Base-by-base conservation (phyloP, 2,113 vertebrate genomes). In the Clarias gariepinus region DNA sequence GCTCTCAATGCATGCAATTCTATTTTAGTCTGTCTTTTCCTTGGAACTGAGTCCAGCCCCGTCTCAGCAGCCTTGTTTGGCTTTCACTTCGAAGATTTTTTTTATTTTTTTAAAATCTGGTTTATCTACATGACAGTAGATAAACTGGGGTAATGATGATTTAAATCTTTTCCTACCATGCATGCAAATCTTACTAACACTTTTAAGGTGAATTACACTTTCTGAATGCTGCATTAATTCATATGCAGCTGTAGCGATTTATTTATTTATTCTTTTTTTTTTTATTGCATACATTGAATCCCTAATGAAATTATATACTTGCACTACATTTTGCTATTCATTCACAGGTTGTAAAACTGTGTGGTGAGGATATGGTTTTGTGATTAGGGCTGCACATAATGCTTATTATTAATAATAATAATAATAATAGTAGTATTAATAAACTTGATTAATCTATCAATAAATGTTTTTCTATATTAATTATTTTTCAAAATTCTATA, bases 291-390 rank as follows among this genome's bases (percentile, higher is more conserved):
- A 6, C 2, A 90, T 92, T 93, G 36, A 76, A 52, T 52, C 3
- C 88, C 87, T 89, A 90, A 87, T 92, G 89, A 92, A 93, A 93
- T 92, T 86, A 90, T 92, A 87, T 57, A 86, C 41, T 73, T 73
- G 12, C 16, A 73, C 53, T 60, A 9, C 9, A 36, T 90, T 83
- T 90, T 92, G 91, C 91, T 89, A 86, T 88, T 13, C 66, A 69
- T 69, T 69, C 28, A 33, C n/a, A n/a, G n/a, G n/a, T n/a, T n/a
- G n/a, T n/a, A n/a, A n/a, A n/a, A n/a, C n/a, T n/a, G n/a, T n/a
- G n/a, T n/a, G n/a, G n/a, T n/a, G n/a, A n/a, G n/a, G n/a, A n/a
- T n/a, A n/a, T n/a, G n/a, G n/a, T n/a, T n/a, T n/a, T n/a, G n/a
- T n/a, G n/a, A n/a, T n/a, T n/a, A n/a, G n/a, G n/a, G n/a, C n/a